These are phyloP conservation scores for Scarus forsteni DNA, from an alignment of 2,797 vertebrate genomes.

Conservation along the genomic window DNA sequence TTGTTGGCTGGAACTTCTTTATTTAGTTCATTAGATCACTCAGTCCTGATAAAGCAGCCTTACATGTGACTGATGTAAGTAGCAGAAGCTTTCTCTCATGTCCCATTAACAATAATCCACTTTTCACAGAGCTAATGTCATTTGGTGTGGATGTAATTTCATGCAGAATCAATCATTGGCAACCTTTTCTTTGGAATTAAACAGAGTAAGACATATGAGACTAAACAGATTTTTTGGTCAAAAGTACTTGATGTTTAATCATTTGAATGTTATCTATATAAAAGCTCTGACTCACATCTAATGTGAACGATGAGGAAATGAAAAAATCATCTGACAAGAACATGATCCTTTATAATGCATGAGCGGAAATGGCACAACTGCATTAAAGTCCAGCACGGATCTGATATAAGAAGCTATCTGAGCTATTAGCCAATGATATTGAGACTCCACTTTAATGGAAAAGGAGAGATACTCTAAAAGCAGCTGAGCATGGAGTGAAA, in stretches of 20 bases:
- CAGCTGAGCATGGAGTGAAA: constrained; percentile 21
- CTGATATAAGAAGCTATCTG: constrained; percentile 67
- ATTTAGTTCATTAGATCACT: constrained; percentile 72
- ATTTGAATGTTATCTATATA: constrained; percentile 38
- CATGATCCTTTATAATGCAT: constrained; percentile 72
- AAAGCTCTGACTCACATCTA: constrained; percentile 41
- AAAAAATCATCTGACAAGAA: constrained; percentile 66
- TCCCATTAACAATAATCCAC: constrained; percentile 78
- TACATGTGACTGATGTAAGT: constrained; percentile 67
- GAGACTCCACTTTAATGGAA: constrained; percentile 68
- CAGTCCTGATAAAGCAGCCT: constrained; percentile 56
- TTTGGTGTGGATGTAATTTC: constrained; percentile 71
- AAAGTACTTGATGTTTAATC: constrained; percentile 37
- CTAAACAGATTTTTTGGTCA: constrained; percentile 45
- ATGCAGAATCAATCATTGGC: constrained; percentile 71
- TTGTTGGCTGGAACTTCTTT: constrained; percentile 67
- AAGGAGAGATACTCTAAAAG: constrained; percentile 36
- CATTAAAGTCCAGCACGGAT: constrained; percentile 70
- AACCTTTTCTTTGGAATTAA: constrained; percentile 55
- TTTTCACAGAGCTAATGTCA: constrained; percentile 72
- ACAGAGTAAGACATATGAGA: constrained; percentile 39
- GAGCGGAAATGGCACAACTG: constrained; percentile 72
- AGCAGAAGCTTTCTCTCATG: constrained; percentile 64
- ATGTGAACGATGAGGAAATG: constrained; percentile 44
- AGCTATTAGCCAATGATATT: constrained; percentile 78